Conservation (phyloP, 1,140 invertebrate species). For the Bombus confusus region DNA sequence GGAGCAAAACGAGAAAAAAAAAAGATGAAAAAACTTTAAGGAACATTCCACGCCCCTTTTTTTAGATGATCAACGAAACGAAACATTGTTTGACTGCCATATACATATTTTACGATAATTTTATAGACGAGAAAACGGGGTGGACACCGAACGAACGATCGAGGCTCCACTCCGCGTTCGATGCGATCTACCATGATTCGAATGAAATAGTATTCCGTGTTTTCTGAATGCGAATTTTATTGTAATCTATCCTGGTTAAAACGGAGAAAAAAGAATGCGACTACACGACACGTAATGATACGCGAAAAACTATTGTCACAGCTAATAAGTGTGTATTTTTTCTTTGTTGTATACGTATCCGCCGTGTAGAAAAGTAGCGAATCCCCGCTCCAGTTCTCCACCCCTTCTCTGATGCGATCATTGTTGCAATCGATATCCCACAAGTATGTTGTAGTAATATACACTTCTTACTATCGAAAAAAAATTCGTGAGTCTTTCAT, state of each 20-base stretch:
- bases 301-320: constrained; percentile 37
- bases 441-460: constrained; percentile 53
- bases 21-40: constrained; percentile 1
- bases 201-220: constrained; percentile 21
- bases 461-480: constrained; percentile 54
- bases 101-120: constrained; percentile 30
- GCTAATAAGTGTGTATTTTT: constrained; percentile 42
- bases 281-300: constrained; percentile 28
- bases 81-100: constrained; percentile 39
- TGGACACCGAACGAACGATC: neutral
- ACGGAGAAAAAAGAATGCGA: neutral
- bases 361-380: constrained; percentile 37
- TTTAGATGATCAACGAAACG: constrained; percentile 35
- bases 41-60: constrained; percentile 36
- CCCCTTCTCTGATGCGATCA: constrained; percentile 27
- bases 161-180: neutral
- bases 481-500: constrained; percentile 31
- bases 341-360: constrained; percentile 46
- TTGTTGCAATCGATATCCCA: constrained; percentile 47
- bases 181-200: constrained; percentile 11
- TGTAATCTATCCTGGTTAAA: constrained; percentile 27
- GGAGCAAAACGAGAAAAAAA: constrained; percentile 3
- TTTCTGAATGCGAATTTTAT: constrained; percentile 16
- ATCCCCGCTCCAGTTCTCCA: constrained; percentile 19
- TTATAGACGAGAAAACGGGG: constrained; percentile 34